phyloP scores from a whole-genome alignment of 2,113 vertebrate genomes.

The Laticauda laticaudata region DNA sequence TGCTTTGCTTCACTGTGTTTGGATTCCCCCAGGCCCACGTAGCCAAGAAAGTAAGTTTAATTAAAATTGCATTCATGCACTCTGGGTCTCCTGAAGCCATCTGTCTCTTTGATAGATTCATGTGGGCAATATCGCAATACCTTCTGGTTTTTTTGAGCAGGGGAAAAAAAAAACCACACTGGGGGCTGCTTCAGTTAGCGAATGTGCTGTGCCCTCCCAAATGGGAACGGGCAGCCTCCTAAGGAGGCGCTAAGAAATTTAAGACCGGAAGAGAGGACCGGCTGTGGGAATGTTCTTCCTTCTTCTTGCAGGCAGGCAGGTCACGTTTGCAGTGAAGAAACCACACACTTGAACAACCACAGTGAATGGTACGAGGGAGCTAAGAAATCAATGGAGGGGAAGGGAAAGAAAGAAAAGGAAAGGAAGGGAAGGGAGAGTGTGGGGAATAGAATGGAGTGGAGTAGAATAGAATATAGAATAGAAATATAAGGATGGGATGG shows the following conservation, averaged over 20 bases:
- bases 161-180: neutral
- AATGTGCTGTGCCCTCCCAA: neutral
- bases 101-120: constrained; percentile 26
- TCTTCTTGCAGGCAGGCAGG: neutral
- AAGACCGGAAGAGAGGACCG: neutral
- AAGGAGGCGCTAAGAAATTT: neutral
- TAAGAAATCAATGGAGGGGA: neutral
- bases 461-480: too few species aligned
- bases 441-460: too few species aligned
- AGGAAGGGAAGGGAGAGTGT: too few species aligned
- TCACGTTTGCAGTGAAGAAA: neutral
- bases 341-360: neutral
- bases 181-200: rapidly evolving
- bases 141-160: constrained; percentile 27
- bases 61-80: constrained; percentile 46
- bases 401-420: too few species aligned
- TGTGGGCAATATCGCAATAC: neutral
- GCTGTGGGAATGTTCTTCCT: neutral
- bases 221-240: rapidly evolving
- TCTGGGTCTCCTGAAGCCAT: constrained; percentile 39
- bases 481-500: too few species aligned
- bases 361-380: neutral
- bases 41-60: constrained; percentile 45
- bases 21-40: constrained; percentile 19
- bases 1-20: neutral